A percentile compares a stretch with the other conserved stretches of the same genome.
phyloP scores from a whole-genome alignment of 2,888 invertebrate genomes.

The Eupithecia centaureata region DNA sequence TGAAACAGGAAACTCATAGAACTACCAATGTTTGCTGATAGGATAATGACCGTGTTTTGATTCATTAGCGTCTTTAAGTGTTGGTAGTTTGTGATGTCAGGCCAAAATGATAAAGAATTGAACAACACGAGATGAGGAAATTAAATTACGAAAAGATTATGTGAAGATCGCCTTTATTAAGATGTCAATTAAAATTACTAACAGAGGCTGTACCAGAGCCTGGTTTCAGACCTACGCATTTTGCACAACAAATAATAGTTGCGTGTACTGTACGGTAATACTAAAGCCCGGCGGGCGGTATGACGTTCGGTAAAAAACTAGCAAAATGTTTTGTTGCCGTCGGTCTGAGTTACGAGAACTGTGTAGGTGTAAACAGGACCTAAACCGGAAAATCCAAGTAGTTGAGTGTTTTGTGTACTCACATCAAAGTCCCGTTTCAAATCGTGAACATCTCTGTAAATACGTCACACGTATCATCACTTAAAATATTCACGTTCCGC shows the following conservation, averaged over 20 bases:
- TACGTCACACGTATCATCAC: not conserved
- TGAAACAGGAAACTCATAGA: not conserved
- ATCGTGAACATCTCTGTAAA: not conserved
- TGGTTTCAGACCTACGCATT: not conserved
- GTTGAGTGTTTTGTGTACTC: not conserved
- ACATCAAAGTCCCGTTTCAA: not conserved
- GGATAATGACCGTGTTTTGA: not conserved
- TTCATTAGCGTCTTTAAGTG: not conserved
- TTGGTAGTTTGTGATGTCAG: not conserved
- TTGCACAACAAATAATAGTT: too few species aligned
- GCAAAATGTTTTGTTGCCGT: not conserved
- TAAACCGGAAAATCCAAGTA: not conserved
- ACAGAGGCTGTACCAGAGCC: too few species aligned
- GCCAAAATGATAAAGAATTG: too few species aligned
- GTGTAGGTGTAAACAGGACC: not conserved
- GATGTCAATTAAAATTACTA: not conserved
- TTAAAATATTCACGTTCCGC: not conserved
- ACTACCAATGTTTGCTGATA: not conserved
- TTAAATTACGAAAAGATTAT: not conserved
- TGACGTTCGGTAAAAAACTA: not conserved
- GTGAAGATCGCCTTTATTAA: not conserved
- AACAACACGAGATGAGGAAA: too few species aligned
- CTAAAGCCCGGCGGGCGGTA: not conserved
- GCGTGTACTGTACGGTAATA: too few species aligned
- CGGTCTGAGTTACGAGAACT: not conserved